Evolutionary conservation across 2,113 vertebrate genomes (phyloP).

Genomic region (Eupsittula cactorum): DNA sequence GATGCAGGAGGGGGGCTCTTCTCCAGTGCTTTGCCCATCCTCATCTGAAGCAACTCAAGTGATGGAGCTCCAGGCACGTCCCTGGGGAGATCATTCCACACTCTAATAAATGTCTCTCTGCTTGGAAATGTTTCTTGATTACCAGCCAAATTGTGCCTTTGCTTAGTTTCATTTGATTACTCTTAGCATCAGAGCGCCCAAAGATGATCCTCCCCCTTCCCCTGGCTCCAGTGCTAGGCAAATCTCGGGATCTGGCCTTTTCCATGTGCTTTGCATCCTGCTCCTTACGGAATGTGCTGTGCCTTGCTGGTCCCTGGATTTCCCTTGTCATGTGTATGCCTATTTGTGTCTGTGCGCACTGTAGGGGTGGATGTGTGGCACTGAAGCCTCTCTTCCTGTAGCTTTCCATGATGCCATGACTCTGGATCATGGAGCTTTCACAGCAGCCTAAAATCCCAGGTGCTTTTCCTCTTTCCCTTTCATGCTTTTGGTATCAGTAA

Average conservation of each 20-base stretch:
- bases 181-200: slow-evolving; percentile 19
- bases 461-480: not conserved
- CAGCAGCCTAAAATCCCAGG: not conserved
- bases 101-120: slow-evolving; percentile 46
- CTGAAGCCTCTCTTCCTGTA: not conserved
- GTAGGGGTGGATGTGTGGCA: not conserved
- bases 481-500: not conserved
- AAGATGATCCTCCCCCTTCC: not conserved
- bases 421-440: not conserved
- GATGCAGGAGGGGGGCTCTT: not conserved
- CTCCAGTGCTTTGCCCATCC: not conserved
- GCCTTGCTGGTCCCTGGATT: not conserved
- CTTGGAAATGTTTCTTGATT: slow-evolving; percentile 54
- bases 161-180: slow-evolving; percentile 1
- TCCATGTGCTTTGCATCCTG: not conserved
- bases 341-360: not conserved
- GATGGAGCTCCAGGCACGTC: slow-evolving; percentile 23
- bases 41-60: slow-evolving; percentile 28
- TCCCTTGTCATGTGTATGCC: not conserved
- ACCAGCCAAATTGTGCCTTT: slow-evolving; percentile 13
- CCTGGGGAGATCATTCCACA: slow-evolving; percentile 46
- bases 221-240: not conserved
- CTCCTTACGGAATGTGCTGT: not conserved
- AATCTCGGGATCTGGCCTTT: not conserved
- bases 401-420: not conserved